Evolutionary conservation across 2,888 invertebrate genomes (phyloP), one percentile per base, ranked within the genome.

Genomic region (Epinotia demarniana): DNA sequence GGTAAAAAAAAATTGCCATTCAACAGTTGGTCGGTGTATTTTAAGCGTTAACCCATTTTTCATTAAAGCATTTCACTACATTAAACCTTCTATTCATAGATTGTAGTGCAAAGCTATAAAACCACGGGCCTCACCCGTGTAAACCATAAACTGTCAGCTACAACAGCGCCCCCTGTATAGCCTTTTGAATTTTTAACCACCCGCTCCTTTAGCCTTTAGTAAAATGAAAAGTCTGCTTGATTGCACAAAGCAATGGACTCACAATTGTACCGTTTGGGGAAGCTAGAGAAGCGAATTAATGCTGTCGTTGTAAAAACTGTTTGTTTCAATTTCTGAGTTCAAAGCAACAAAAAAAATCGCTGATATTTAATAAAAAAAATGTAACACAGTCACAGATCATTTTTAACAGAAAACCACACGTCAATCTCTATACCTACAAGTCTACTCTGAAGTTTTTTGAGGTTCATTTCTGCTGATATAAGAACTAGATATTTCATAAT

Each of bases 161-260:
- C 60, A 70, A 49, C 33, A n/a, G 57, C 68, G 12, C 73, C 57
- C 67, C 53, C 78, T 78, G 74, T 80, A 53, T 75, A 77, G 64
- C 64, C 63, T 69, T 77, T 79, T 81, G 81, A 80, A 83, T 81
- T 77, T 81, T 81, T 80, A 78, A 83, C 76, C 78, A 64, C 23
- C 66, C 77, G 73, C 78, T 66, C 72, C 68, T 78, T 79, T 49
- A 77, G 67, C 71, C 58, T 74, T 66, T 75, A 67, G 18, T 61
- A 68, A 72, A 78, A 79, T 78, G 77, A 68, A 81, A 80, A 78
- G 78, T 78, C 79, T 78, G 72, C 80, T 79, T 79, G 81, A 82
- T 82, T 81, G 81, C 79, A 80, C 80, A 80, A 79, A 79, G 79
- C 64, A 78, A 77, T 61, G 77, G 75, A 71, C 11, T 8, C 43